Conservation (phyloP, 2,888 invertebrate species). For the Drosophila siamana region DNA sequence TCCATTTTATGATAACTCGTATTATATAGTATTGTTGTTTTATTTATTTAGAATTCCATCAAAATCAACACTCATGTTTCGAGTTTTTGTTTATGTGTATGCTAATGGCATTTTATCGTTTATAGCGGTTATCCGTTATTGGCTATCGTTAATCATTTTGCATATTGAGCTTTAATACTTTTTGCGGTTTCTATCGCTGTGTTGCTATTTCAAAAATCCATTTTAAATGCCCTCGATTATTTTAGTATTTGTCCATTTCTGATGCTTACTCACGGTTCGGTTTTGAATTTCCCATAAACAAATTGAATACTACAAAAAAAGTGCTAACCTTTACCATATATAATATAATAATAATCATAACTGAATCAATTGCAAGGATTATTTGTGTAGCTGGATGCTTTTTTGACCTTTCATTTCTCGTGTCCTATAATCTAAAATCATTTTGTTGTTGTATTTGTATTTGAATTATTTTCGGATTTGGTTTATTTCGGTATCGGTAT, state of each 20-base stretch:
- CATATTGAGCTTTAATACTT: slow-evolving; percentile 71
- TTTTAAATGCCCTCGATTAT: slow-evolving; percentile 69
- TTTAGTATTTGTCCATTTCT: slow-evolving; percentile 30
- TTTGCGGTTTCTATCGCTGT: slow-evolving; percentile 41
- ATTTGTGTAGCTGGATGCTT: slow-evolving; percentile 26
- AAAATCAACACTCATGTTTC: slow-evolving; percentile 26
- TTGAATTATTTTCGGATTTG: neutral
- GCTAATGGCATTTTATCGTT: slow-evolving; percentile 45
- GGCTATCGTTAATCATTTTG: slow-evolving; percentile 19
- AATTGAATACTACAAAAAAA: slow-evolving; percentile 29
- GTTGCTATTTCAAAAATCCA: slow-evolving; percentile 34
- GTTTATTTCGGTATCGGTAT: slow-evolving; percentile 30
- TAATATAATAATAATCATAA: slow-evolving; percentile 11
- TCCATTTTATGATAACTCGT: slow-evolving; percentile 50
- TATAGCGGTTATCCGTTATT: slow-evolving; percentile 18
- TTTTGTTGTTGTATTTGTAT: slow-evolving; percentile 18
- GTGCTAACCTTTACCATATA: slow-evolving; percentile 22
- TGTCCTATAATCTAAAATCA: slow-evolving; percentile 35
- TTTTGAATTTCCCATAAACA: slow-evolving; percentile 33
- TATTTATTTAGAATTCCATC: slow-evolving; percentile 31
- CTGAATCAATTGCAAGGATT: slow-evolving; percentile 32
- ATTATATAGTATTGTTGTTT: neutral
- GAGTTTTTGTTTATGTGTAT: slow-evolving; percentile 45
- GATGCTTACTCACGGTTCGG: slow-evolving; percentile 53
- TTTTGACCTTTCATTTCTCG: slow-evolving; percentile 10